phyloP scores from a whole-genome alignment of 2,888 invertebrate species.

The Lamellibrachia columna region DNA sequence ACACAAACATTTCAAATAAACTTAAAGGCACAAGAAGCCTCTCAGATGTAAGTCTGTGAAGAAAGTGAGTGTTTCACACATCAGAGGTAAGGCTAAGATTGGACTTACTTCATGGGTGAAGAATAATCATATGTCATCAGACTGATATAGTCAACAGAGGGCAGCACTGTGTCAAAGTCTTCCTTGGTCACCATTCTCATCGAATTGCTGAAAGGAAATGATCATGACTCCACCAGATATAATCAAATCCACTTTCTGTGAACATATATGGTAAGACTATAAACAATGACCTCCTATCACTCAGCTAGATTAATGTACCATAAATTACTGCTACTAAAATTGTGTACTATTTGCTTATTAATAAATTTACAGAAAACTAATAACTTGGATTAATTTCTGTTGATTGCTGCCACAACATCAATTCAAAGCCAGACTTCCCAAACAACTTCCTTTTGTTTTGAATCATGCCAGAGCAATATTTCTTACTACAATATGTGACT shows the following conservation, averaged over 20 bases:
- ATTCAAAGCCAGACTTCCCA: too few species aligned
- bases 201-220: neutral
- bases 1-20: neutral
- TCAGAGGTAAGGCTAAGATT: neutral
- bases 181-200: constrained; percentile 70
- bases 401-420: too few species aligned
- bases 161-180: constrained; percentile 81
- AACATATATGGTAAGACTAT: too few species aligned
- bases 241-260: too few species aligned
- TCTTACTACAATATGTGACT: neutral
- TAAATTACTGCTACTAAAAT: too few species aligned
- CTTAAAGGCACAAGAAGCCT: neutral
- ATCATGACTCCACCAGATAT: neutral
- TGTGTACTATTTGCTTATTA: too few species aligned
- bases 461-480: too few species aligned
- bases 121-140: constrained; percentile 98
- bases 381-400: too few species aligned
- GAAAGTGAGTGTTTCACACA: neutral
- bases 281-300: too few species aligned
- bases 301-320: too few species aligned
- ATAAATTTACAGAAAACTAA: too few species aligned
- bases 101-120: constrained; percentile 75
- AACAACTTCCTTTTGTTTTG: too few species aligned
- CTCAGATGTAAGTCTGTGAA: neutral
- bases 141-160: constrained; percentile 85